phyloP scores from a whole-genome alignment of 1,140 invertebrate species.

The Lepidurus arcticus region DNA sequence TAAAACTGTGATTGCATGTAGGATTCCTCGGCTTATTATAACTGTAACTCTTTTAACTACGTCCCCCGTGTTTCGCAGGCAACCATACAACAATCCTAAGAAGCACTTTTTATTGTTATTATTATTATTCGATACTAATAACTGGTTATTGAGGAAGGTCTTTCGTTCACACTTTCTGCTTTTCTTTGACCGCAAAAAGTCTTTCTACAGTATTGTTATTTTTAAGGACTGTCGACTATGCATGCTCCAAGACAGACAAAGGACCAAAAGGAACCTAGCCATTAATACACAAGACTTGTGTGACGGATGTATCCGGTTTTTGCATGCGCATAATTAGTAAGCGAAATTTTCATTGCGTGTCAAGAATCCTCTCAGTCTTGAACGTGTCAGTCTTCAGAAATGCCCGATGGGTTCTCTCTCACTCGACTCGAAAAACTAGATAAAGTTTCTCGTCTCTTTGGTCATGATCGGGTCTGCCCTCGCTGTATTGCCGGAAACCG shows the following conservation, averaged over 20 bases:
- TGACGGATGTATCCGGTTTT: conserved; percentile 12
- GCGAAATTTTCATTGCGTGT: background rate
- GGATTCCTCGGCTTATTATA: background rate
- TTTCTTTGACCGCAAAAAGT: background rate
- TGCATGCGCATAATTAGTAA: background rate
- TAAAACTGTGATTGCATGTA: no score
- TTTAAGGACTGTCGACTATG: background rate
- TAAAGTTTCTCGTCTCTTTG: no score
- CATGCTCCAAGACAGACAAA: background rate
- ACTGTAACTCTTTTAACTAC: background rate
- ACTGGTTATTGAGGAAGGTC: background rate
- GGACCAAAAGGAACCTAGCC: background rate
- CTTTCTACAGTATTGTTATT: no score
- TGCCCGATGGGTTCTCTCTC: no score
- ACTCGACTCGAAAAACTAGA: no score
- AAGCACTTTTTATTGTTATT: background rate
- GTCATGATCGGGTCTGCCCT: no score
- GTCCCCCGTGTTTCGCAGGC: background rate
- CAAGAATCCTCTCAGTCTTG: background rate
- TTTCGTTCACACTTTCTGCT: background rate
- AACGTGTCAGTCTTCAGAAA: no score
- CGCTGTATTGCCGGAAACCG: no score
- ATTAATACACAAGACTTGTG: background rate
- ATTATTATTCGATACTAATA: background rate
- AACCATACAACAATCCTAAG: background rate